Evolutionary conservation across 1,140 invertebrate genomes (phyloP).

Genomic region (Hesperophylax magnus): DNA sequence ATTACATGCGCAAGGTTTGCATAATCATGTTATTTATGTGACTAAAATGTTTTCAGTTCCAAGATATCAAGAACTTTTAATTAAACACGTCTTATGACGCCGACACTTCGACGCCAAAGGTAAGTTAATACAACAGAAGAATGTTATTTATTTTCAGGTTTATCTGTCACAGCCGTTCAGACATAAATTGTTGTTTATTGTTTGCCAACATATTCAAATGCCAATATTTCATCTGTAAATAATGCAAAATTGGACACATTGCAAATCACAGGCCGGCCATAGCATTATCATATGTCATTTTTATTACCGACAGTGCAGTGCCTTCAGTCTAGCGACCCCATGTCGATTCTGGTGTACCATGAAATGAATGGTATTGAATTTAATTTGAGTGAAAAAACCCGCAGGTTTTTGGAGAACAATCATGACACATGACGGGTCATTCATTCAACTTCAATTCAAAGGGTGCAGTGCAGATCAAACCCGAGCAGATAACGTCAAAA

Average conservation of each 20-base stretch:
- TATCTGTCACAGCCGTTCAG: no score
- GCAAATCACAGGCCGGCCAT: neutral
- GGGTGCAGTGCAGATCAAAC: conserved; percentile 12
- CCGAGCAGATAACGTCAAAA: conserved; percentile 15
- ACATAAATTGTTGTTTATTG: conserved; percentile 17
- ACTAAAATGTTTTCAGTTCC: no score
- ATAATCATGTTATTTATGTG: no score
- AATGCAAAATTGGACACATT: conserved; percentile 21
- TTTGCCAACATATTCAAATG: conserved; percentile 9
- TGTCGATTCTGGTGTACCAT: conserved; percentile 6
- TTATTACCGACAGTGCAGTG: conserved; percentile 9
- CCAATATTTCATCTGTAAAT: conserved; percentile 23
- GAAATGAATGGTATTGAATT: conserved; percentile 32
- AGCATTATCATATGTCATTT: conserved; percentile 16
- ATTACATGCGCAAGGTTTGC: no score
- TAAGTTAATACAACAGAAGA: no score
- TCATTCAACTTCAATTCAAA: conserved; percentile 6
- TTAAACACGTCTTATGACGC: no score
- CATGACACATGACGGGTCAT: conserved; percentile 24
- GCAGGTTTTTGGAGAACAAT: neutral
- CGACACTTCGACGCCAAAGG: no score
- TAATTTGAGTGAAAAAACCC: conserved; percentile 25
- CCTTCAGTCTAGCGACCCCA: neutral
- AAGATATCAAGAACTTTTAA: no score
- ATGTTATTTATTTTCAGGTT: no score